phyloP scores from a whole-genome alignment of 2,797 vertebrate genomes.

The Leptatherina wallacei region DNA sequence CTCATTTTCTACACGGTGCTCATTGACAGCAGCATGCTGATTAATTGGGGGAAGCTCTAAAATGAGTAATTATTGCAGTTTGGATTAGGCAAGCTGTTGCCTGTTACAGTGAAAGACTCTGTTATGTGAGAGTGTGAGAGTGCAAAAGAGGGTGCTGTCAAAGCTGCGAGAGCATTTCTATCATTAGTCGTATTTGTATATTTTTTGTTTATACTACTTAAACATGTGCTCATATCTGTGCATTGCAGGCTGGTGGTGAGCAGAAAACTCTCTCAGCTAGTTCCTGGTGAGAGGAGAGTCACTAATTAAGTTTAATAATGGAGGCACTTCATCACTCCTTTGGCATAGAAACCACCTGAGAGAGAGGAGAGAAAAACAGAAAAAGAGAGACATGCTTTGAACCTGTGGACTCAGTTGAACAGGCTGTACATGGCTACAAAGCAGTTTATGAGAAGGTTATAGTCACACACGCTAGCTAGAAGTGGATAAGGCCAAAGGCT shows the following conservation, averaged over 20 bases:
- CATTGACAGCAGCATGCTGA: constrained; percentile 65
- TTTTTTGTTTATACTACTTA: background rate
- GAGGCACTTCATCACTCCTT: constrained; percentile 70
- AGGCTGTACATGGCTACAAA: constrained; percentile 34
- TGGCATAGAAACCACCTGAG: constrained; percentile 48
- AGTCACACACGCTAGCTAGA: constrained; percentile 10
- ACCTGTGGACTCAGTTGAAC: constrained; percentile 1
- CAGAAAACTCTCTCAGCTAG: constrained; percentile 46
- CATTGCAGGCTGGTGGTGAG: constrained; percentile 32
- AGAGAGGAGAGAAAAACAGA: constrained; percentile 9
- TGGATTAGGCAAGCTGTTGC: constrained; percentile 65
- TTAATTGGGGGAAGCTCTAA: constrained; percentile 73
- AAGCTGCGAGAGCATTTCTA: constrained; percentile 11
- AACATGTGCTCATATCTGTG: constrained; percentile 26
- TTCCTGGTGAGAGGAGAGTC: constrained; percentile 61
- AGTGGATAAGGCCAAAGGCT: constrained; percentile 38
- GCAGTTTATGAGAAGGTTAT: constrained; percentile 26
- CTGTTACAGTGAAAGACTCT: constrained; percentile 35
- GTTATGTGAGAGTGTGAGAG: constrained; percentile 28
- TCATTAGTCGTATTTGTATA: constrained; percentile 3
- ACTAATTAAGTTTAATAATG: constrained; percentile 74
- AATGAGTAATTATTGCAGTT: constrained; percentile 77
- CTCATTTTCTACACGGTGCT: constrained; percentile 64
- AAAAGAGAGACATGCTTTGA: constrained; percentile 7
- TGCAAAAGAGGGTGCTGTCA: constrained; percentile 22